Base-by-base conservation (phyloP, 2,888 invertebrate species). In the Morinoia aosen region DNA sequence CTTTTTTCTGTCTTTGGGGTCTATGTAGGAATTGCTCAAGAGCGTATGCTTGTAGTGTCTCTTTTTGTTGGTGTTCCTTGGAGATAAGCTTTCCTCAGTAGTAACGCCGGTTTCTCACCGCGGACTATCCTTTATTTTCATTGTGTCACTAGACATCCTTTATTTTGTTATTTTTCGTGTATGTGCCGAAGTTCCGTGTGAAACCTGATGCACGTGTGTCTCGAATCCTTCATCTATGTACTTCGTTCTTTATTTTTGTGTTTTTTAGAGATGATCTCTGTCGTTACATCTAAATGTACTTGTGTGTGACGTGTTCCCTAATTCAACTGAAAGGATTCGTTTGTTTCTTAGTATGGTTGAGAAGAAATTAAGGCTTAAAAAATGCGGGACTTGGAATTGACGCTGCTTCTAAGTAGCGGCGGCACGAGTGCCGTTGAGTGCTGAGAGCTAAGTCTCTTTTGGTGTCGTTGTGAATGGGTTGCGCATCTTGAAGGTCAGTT, bases 401-500 rank as follows among this genome's bases (percentile, higher is more conserved):
- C 3, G 61, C 61, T 33, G 76, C 10, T 76, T 10, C 25, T 33
- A 33, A 25, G 8, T 76, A 33, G 33, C 7, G 19, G 76, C 25
- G 16, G 25, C 8, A 25, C 16, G 76, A 3, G 76, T 7, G 76
- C 33, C 76, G 25, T 25, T 76, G 25, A 33, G 8, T 25, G 33
- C 33, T 25, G 33, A 33, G 25, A 76, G 25, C 33, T 33, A 16
- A 76, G 76, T 76, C 16, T 76, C 10, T 76, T 76, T 76, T 76
- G 8, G 33, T 16, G 12, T 61, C 7, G 8, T 76, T 33, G 76
- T 33, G 33, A 76, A 76, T 33, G 33, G 10, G 33, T 16, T 25
- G 76, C 76, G 76, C 76, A 76, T 76, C 76, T 76, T 76, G 25
- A 76, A 76, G 76, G 76, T 76, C 76, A 76, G 76, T 76, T 76